A percentile compares a stretch with the other conserved stretches of the same genome.
These are phyloP conservation scores for Chrysochloris asiatica DNA, from an alignment of 2,113 vertebrate genomes.

Conservation along the genomic window DNA sequence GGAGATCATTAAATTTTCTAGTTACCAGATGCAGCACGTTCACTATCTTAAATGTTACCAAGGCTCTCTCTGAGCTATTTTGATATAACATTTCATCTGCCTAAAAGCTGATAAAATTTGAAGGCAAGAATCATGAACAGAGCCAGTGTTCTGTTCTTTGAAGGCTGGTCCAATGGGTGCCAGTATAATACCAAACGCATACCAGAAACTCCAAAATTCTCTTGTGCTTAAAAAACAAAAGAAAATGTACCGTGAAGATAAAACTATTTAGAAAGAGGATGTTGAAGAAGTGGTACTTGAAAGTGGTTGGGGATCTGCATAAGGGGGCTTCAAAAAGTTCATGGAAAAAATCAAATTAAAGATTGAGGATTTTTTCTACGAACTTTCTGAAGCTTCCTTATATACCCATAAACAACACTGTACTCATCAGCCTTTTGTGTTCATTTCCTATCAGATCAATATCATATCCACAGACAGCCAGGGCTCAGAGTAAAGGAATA, in stretches of 20 bases:
- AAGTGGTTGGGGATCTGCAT: neutral
- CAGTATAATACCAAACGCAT: conserved; percentile 45
- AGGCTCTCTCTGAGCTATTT: conserved; percentile 84
- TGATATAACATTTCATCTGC: conserved; percentile 84
- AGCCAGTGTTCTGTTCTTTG: conserved; percentile 69
- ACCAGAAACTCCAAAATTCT: conserved; percentile 41
- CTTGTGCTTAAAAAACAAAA: neutral
- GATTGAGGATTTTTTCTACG: too few relatives aligned
- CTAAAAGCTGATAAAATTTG: conserved; percentile 71
- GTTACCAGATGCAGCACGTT: conserved; percentile 86
- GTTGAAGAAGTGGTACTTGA: conserved; percentile 2
- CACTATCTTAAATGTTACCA: conserved; percentile 86
- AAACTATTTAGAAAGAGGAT: conserved; percentile 13
- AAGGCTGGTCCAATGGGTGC: conserved; percentile 62
- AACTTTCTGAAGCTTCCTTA: too few relatives aligned
- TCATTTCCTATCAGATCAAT: neutral
- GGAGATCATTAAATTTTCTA: conserved; percentile 96
- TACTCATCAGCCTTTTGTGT: neutral
- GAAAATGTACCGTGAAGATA: conserved; percentile 22
- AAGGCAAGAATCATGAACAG: conserved; percentile 71
- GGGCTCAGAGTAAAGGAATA: neutral
- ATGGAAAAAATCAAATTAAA: too few relatives aligned
- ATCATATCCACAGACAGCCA: neutral
- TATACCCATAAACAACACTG: too few relatives aligned
- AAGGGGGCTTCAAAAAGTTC: too few relatives aligned